These are phyloP conservation scores for Deroplatys truncata DNA, from an alignment of 2,888 invertebrate species.

Conservation along the genomic window DNA sequence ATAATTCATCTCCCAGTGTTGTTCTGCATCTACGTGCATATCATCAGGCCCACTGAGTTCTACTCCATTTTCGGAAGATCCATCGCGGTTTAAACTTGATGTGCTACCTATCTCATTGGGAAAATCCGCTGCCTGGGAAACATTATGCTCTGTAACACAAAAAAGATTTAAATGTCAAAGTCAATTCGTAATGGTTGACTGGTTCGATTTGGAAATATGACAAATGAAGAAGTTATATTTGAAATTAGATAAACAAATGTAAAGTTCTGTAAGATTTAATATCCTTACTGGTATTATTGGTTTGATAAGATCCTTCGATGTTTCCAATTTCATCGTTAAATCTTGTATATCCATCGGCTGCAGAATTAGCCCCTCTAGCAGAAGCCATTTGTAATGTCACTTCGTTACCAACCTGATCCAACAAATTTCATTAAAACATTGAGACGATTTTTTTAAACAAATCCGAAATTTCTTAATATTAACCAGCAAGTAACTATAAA, in stretches of 20 bases:
- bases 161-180: background rate
- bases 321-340: constrained; percentile 55
- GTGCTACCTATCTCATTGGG: constrained; percentile 35
- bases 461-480: background rate
- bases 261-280: background rate
- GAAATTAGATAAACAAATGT: background rate
- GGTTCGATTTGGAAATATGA: constrained; percentile 45
- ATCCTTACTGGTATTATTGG: constrained; percentile 58
- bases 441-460: background rate
- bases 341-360: constrained; percentile 59
- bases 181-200: background rate
- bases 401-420: background rate
- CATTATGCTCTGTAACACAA: background rate
- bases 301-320: constrained; percentile 53
- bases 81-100: constrained; percentile 30
- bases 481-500: background rate
- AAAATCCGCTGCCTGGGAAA: constrained; percentile 26
- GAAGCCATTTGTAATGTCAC: constrained; percentile 48
- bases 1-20: constrained; percentile 84
- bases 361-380: constrained; percentile 54
- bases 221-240: background rate
- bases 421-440: background rate
- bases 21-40: constrained; percentile 38
- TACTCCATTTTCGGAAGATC: constrained; percentile 37
- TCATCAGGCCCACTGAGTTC: constrained; percentile 26